These are phyloP conservation scores for Oncorhynchus masou DNA, from an alignment of 2,113 vertebrate species.

Conservation along the genomic window DNA sequence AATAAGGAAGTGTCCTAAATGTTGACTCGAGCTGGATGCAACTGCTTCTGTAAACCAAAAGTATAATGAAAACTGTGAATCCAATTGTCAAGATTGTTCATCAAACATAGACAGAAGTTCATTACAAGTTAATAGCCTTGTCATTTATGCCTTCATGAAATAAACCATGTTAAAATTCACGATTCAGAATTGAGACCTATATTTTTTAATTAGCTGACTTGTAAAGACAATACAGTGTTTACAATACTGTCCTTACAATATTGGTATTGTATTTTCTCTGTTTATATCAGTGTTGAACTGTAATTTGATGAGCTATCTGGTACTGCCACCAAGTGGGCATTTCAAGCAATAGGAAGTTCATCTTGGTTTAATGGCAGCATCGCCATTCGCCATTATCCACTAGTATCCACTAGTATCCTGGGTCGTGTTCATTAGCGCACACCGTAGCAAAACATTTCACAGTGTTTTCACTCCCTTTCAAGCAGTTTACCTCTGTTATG, in stretches of 20 bases:
- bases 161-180: not conserved
- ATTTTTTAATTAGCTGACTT: no score
- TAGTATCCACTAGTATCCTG: no score
- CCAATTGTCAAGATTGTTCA: not conserved
- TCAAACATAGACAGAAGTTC: not conserved
- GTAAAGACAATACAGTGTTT: no score
- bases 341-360: constrained; percentile 16
- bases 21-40: no score
- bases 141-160: not conserved
- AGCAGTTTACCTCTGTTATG: not conserved
- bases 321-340: constrained; percentile 47
- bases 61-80: not conserved
- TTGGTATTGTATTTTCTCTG: not conserved
- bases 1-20: not conserved
- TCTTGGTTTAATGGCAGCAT: not conserved
- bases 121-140: not conserved
- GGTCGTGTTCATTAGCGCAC: no score
- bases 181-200: no score
- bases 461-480: not conserved
- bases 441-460: not conserved
- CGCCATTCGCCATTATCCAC: not conserved
- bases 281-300: not conserved
- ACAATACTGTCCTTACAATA: no score
- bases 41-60: not conserved
- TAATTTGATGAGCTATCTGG: not conserved